Base-by-base conservation (phyloP, 2,797 vertebrate species). In the Apogon hyalosoma region DNA sequence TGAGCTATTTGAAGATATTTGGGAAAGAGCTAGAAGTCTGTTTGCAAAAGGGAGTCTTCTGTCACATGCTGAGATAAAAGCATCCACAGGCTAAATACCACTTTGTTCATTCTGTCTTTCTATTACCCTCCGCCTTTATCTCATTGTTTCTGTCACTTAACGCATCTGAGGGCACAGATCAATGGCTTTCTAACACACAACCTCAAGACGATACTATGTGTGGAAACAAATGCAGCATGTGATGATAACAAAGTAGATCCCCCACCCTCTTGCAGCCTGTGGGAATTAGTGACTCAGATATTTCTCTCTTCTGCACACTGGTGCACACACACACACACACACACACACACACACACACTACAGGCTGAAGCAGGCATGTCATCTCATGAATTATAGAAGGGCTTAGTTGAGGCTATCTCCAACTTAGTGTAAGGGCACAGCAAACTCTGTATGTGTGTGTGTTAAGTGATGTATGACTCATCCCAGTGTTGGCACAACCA, bases 391-490 rank as follows among this genome's bases (percentile, higher is more conserved):
- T 90, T 88, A 88, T 83, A 71, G 73, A 90, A 75, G 43, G 14
- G 69, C 63, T 89, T 83, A 84, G 79, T 69, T 69, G 82, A 85
- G 80, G 79, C 82, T 71, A 88, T 88, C 83, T 86, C 54, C 75
- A 89, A 85, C 81, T 83, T 79, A 78, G 70, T 69, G 71, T 69
- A 49, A 76, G 62, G 52, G 80, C 65, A 73, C 56, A 49, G 73
- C 72, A 83, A 80, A 85, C 67, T 69, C 7, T 59, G 24, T 28
- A 28, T 14, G 69, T 65, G 62, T 80, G 73, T 77, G 77, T 75
- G 86, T 73, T 71, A 68, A 76, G 75, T 80, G 75, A 83, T 82
- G 87, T 73, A 84, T 89, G 90, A 92, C 83, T 92, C 91, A 92
- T 78, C 71, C 69, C 33, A 14, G 64, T 80, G 82, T 88, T 88